These are phyloP conservation scores for Criorhina ranunculi DNA, from an alignment of 2,888 invertebrate genomes.

Conservation along the genomic window DNA sequence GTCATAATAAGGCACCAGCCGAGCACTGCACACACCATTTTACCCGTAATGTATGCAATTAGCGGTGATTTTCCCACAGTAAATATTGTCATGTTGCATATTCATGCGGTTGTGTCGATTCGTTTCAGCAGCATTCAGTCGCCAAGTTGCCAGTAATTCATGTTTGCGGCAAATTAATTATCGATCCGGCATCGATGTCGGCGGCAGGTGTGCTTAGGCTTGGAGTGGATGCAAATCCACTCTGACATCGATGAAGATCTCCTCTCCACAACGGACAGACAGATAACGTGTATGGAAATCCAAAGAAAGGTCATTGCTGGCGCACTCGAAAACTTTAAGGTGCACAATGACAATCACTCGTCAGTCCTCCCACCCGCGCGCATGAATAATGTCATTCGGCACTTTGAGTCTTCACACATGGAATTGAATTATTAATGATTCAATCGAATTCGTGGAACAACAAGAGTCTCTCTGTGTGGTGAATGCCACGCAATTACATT, in stretches of 20 bases:
- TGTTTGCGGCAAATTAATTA: constrained; percentile 72
- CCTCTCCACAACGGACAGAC: constrained; percentile 32
- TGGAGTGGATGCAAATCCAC: constrained; percentile 45
- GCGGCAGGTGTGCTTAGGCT: constrained; percentile 56
- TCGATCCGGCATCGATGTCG: constrained; percentile 49
- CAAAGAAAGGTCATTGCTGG: constrained; percentile 46
- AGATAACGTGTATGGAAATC: constrained; percentile 6
- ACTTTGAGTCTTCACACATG: constrained; percentile 47
- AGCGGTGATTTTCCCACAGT: constrained; percentile 70
- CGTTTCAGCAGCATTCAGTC: constrained; percentile 62
- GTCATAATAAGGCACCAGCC: constrained; percentile 66
- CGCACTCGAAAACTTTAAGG: constrained; percentile 38
- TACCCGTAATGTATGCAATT: constrained; percentile 69
- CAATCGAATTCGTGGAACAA: constrained; percentile 67
- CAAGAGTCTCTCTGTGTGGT: constrained; percentile 36
- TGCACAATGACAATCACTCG: constrained; percentile 10
- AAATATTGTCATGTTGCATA: constrained; percentile 74
- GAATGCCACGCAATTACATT: constrained; percentile 71
- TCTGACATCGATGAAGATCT: constrained; percentile 53
- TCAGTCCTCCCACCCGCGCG: constrained; percentile 11
- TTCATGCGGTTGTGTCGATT: constrained; percentile 69
- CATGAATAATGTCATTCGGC: constrained; percentile 60
- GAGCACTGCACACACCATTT: background rate
- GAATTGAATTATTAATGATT: constrained; percentile 74
- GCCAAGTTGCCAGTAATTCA: constrained; percentile 65